A percentile compares a stretch with the other conserved stretches of the same genome.
These are phyloP conservation scores for Drosophila repleta DNA, from an alignment of 1,140 invertebrate genomes.

Conservation along the genomic window DNA sequence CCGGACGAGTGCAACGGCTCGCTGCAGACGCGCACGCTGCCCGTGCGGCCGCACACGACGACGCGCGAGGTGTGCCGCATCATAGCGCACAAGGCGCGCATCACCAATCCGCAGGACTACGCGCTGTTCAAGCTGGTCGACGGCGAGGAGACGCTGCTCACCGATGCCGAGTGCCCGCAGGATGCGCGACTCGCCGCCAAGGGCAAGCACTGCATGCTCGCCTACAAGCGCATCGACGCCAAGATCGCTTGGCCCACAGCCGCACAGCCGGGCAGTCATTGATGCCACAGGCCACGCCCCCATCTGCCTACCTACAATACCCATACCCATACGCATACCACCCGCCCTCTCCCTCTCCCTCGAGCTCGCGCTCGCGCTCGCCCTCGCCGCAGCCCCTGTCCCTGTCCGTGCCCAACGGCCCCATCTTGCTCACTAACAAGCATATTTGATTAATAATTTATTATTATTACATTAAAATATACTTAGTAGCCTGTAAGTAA, in stretches of 20 bases:
- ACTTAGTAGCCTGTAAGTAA: conserved; percentile 79
- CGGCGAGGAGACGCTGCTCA: conserved; percentile 95
- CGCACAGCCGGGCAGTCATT: conserved; percentile 51
- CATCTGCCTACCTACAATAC: not conserved
- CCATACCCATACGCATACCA: not conserved
- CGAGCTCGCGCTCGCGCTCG: not conserved
- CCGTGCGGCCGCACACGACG: conserved; percentile 95
- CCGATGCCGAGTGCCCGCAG: conserved; percentile 95
- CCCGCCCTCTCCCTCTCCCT: too few relatives aligned
- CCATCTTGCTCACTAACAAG: conserved; percentile 75
- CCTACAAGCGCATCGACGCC: conserved; percentile 97
- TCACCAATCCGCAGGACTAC: conserved; percentile 98
- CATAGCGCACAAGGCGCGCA: conserved; percentile 95
- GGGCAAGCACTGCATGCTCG: conserved; percentile 94
- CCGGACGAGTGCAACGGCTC: conserved; percentile 96
- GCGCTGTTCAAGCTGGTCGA: conserved; percentile 95
- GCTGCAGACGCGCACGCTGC: conserved; percentile 94
- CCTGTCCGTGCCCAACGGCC: conserved; percentile 20
- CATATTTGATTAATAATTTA: conserved; percentile 82
- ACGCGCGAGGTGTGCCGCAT: conserved; percentile 96
- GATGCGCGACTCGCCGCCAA: conserved; percentile 89
- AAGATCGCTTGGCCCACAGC: conserved; percentile 97
- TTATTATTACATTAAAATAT: conserved; percentile 83
- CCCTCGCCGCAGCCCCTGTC: not conserved
- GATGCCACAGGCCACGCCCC: not conserved